Base-by-base conservation (phyloP, 2,797 vertebrate genomes). In the Gadopsis marmoratus region DNA sequence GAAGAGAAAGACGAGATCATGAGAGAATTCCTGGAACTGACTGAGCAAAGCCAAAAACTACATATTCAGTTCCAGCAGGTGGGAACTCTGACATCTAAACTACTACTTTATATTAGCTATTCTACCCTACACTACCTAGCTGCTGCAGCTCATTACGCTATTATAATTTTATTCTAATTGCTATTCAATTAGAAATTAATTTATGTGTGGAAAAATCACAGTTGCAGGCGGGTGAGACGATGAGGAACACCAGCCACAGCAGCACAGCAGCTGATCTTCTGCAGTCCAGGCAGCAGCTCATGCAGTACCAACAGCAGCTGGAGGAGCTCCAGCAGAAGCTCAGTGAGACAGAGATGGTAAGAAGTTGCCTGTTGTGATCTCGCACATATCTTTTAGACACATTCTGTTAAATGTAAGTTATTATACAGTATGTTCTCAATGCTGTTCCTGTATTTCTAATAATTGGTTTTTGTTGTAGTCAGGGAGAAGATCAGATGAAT, bases 21-120 rank as follows among this genome's bases (percentile, higher is more conserved):
- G 96, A 96, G 96, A 81, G 98, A 99, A 85, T 99, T 99, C 86
- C 93, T 98, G 82, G 95, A 97, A 62, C 93, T 99, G 83, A 99
- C 98, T 0, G 97, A 98, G 74, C 97, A 99, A 88, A 99, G 97
- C 90, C 97, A 99, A 84, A 98, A 97, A 76, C 95, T 99, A n/a
- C 97, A 99, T 65, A 96, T 99, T 91, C 98, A 99, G 65, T 99
- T 99, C 88, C 98, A 99, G 70, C 97, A 99, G 95, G 98, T 99
- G 88, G 89, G 74, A 67, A 37, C 7, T 31, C 14, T 53, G 4
- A 39, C 14, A 33, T 62, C 29, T 51, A 6, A 50, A 61, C 6
- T 64, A 12, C 5, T 56, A 3, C 47, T 0, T 50, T 35, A 33
- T 33, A 4, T 23, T 13, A 23, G 51, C 2, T 61, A 3, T 29